Evolutionary conservation across 1,140 invertebrate genomes (phyloP), one percentile per base, ranked within the genome.

Genomic region (Lanistes nyassanus): DNA sequence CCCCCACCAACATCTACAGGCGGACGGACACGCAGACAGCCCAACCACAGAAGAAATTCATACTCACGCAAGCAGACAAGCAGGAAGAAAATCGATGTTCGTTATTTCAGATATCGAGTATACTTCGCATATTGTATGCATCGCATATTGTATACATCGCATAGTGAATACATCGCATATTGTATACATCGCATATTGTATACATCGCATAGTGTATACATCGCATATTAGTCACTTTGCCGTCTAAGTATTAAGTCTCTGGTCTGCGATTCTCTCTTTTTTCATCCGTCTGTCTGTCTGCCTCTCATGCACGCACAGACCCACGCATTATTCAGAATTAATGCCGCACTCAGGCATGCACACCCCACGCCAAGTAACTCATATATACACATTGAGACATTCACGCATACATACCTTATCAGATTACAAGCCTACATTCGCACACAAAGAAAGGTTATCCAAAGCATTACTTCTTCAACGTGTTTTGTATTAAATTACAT

Each of bases 331-430:
- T n/a, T n/a, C n/a, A n/a, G n/a, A n/a, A 34, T 7, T 6, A 6
- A 23, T 6, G n/a, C 11, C 5, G 29, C 6, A 31, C 6, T 21
- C 11, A 23, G 31, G 29, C 16, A 65, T 16, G 39, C n/a, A 31
- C 31, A 34, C 6, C 4, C 16, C 19, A 16, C 34, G 19, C 34
- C n/a, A 26, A 31, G n/a, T 23, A 65, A 64, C 26, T 6, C 21
- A 31, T 64, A 64, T 16, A 64, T 3, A 66, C 26, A 66, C 26
- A 39, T 39, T 11, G 9, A 39, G n/a, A 31, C 29, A 31, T 34
- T 16, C 29, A 65, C 29, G 39, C 62, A 65, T 23, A 65, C 62
- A 65, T 23, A 65, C 62, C n/a, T n/a, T n/a, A n/a, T n/a, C n/a
- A n/a, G n/a, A n/a, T n/a, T n/a, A n/a, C n/a, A n/a, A n/a, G n/a